A percentile compares a stretch with the other conserved stretches of the same genome.
These are phyloP conservation scores for Netelia melanura DNA, from an alignment of 2,888 invertebrate genomes.

Conservation along the genomic window DNA sequence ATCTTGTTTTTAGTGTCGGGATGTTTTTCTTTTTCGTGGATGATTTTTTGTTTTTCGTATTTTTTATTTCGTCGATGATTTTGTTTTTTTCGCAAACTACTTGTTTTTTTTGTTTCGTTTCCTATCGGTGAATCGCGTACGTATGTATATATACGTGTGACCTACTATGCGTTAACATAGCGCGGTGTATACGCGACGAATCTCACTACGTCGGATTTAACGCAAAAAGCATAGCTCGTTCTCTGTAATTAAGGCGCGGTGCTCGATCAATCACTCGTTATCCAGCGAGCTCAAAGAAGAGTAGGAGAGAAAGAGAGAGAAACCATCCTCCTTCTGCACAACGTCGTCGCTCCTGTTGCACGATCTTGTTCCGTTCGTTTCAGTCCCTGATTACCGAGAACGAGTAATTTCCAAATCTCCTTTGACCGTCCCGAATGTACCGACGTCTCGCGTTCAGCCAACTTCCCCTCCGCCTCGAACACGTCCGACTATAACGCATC, in stretches of 20 bases:
- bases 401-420: slow-evolving; percentile 50
- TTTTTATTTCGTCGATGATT: background rate
- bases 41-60: background rate
- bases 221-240: slow-evolving; percentile 60
- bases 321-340: background rate
- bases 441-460: slow-evolving; percentile 10
- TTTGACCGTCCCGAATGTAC: background rate
- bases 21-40: background rate
- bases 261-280: slow-evolving; percentile 68
- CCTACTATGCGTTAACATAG: background rate
- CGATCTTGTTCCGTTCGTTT: slow-evolving; percentile 16
- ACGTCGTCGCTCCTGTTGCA: slow-evolving; percentile 27
- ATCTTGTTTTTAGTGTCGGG: slow-evolving; percentile 15
- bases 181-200: slow-evolving; percentile 1
- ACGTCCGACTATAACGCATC: slow-evolving; percentile 49
- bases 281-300: slow-evolving; percentile 42
- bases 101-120: background rate
- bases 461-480: background rate
- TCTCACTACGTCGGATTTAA: slow-evolving; percentile 53
- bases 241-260: slow-evolving; percentile 66
- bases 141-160: slow-evolving; percentile 2
- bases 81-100: background rate
- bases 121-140: background rate
- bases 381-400: slow-evolving; percentile 26
- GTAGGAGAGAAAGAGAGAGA: background rate